These are phyloP conservation scores for Hyles euphorbiae DNA, from an alignment of 1,140 invertebrate genomes.

Conservation along the genomic window DNA sequence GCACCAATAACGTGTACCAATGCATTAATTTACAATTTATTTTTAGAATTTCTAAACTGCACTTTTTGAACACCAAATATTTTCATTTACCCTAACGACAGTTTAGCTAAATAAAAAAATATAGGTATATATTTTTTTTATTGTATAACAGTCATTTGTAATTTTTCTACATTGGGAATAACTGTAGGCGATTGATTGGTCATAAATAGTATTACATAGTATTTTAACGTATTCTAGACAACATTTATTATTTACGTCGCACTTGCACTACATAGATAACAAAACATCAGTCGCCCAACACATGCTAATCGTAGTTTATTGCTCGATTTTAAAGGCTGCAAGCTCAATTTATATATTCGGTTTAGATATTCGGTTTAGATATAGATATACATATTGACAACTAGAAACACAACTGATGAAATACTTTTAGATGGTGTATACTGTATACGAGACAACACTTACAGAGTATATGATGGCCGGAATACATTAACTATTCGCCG, in stretches of 20 bases:
- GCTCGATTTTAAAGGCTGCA: too few species aligned
- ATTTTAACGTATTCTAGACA: constrained; percentile 21
- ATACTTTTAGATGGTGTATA: too few species aligned
- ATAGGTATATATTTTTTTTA: constrained; percentile 49
- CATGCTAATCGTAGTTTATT: background rate
- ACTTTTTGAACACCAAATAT: constrained; percentile 66
- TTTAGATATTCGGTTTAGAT: too few species aligned
- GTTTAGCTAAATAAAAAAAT: constrained; percentile 71
- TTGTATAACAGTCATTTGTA: constrained; percentile 52
- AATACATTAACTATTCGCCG: too few species aligned
- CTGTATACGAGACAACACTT: too few species aligned
- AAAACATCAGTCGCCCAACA: background rate
- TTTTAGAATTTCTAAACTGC: constrained; percentile 54
- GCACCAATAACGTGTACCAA: constrained; percentile 48
- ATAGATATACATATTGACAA: too few species aligned
- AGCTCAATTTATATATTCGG: too few species aligned
- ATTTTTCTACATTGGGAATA: constrained; percentile 52
- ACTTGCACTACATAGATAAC: constrained; percentile 9
- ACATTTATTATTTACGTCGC: constrained; percentile 11
- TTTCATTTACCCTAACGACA: constrained; percentile 58
- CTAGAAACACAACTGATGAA: too few species aligned
- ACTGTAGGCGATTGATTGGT: constrained; percentile 62
- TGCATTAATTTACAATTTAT: constrained; percentile 41
- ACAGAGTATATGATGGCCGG: too few species aligned
- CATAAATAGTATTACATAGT: constrained; percentile 24